Conservation (phyloP, 1,140 invertebrate genomes). For the Heliconius congener region DNA sequence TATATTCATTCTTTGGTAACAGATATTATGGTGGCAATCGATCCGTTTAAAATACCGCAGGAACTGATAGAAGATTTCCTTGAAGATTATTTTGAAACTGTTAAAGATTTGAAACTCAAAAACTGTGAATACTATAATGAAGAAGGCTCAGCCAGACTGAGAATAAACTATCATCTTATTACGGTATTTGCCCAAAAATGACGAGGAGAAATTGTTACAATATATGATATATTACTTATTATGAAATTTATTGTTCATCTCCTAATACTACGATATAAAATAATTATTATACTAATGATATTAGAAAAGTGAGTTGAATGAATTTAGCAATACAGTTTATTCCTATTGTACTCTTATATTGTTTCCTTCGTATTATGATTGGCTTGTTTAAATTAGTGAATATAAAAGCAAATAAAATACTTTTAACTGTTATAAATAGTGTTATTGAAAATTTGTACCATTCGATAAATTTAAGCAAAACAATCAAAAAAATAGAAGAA, state of each 20-base stretch:
- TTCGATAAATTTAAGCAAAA: too few relatives aligned
- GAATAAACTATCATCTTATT: slow-evolving; percentile 81
- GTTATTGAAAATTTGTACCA: too few relatives aligned
- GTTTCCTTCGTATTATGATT: too few relatives aligned
- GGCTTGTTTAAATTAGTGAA: too few relatives aligned
- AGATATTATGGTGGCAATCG: slow-evolving; percentile 88
- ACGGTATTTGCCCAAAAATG: slow-evolving; percentile 80
- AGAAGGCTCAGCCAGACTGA: slow-evolving; percentile 54
- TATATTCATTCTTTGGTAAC: slow-evolving; percentile 29
- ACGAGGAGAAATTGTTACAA: not conserved
- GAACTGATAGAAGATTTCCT: slow-evolving; percentile 84
- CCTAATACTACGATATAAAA: not conserved
- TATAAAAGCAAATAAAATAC: too few relatives aligned
- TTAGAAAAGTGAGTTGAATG: too few relatives aligned
- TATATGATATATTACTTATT: not conserved
- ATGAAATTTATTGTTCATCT: too few relatives aligned
- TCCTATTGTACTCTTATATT: too few relatives aligned
- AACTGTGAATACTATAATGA: slow-evolving; percentile 70
- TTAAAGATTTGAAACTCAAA: slow-evolving; percentile 76
- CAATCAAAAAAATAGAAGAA: too few relatives aligned
- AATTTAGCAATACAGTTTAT: not conserved
- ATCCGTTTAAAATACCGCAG: slow-evolving; percentile 88
- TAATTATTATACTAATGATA: not conserved
- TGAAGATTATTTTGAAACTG: slow-evolving; percentile 81
- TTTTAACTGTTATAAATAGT: too few relatives aligned